Conservation (phyloP, 2,888 invertebrate genomes). For the Pseudococcus jackbeardsleyi region DNA sequence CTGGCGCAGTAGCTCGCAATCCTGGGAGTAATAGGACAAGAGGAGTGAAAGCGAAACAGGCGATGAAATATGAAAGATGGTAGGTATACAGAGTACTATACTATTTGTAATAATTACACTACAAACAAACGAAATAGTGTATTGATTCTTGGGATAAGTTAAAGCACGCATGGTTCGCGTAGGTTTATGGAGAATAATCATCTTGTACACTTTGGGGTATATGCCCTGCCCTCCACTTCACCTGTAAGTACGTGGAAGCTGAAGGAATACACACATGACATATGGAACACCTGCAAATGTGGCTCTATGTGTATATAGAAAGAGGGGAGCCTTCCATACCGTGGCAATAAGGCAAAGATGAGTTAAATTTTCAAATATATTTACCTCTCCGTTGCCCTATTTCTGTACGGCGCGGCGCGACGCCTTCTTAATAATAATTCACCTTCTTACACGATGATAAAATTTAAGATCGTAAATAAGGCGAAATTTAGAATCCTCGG, state of each 20-base stretch:
- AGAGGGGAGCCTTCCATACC: not conserved
- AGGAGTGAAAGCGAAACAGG: not conserved
- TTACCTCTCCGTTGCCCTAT: not conserved
- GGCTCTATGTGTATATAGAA: not conserved
- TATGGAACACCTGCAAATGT: constrained; percentile 36
- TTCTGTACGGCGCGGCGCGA: not conserved
- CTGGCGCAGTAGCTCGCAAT: not conserved
- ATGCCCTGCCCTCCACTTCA: not conserved
- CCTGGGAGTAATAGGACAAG: not conserved
- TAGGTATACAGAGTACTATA: not conserved
- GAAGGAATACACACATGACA: not conserved
- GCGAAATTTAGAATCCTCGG: constrained; percentile 46
- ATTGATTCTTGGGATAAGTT: not conserved
- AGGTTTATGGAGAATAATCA: not conserved
- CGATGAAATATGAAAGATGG: constrained; percentile 33
- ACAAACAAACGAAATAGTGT: constrained; percentile 6
- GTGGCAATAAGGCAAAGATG: not conserved
- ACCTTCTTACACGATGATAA: constrained; percentile 25
- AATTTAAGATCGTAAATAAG: constrained; percentile 40
- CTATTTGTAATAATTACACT: constrained; percentile 19
- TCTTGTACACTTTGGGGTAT: not conserved
- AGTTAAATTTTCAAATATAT: constrained; percentile 13
- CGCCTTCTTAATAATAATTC: constrained; percentile 9
- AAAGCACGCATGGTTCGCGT: not conserved
- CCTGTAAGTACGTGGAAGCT: not conserved